Conservation (phyloP, 2,113 vertebrate genomes). For the Amia ocellicauda region DNA sequence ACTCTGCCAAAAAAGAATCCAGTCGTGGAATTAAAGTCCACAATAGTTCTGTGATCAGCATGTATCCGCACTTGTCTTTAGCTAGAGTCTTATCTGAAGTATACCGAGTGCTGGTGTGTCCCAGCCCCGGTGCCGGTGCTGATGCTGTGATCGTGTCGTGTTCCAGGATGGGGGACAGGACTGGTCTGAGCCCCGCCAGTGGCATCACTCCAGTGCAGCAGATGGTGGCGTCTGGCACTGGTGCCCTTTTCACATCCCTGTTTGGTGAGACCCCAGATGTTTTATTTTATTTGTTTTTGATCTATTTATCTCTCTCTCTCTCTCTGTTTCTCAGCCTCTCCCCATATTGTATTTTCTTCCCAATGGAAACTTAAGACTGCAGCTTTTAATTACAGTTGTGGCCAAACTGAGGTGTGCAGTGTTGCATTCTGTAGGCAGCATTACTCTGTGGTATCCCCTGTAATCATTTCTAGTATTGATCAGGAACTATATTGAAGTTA, state of each 20-base stretch:
- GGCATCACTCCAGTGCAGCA: slow-evolving; percentile 87
- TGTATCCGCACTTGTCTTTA: no score
- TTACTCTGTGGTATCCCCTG: background rate
- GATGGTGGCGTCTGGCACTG: slow-evolving; percentile 89
- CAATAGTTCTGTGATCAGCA: no score
- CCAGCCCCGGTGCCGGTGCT: background rate
- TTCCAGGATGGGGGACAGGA: slow-evolving; percentile 72
- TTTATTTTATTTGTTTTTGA: no score
- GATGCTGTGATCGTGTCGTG: background rate
- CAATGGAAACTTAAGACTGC: background rate
- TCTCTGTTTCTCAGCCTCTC: background rate
- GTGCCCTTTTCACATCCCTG: slow-evolving; percentile 86
- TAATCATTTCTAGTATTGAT: no score
- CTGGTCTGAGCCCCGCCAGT: slow-evolving; percentile 22
- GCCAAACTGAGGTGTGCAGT: background rate
- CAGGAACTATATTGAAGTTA: no score
- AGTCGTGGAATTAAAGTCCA: no score
- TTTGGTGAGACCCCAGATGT: no score
- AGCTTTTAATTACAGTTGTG: background rate
- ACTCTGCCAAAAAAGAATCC: no score
- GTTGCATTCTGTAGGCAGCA: background rate
- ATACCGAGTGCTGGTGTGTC: no score
- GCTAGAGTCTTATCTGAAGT: no score
- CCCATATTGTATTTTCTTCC: background rate
- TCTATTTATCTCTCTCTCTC: background rate